Conservation (phyloP, 2,113 vertebrate genomes). For the Sorex fumeus region DNA sequence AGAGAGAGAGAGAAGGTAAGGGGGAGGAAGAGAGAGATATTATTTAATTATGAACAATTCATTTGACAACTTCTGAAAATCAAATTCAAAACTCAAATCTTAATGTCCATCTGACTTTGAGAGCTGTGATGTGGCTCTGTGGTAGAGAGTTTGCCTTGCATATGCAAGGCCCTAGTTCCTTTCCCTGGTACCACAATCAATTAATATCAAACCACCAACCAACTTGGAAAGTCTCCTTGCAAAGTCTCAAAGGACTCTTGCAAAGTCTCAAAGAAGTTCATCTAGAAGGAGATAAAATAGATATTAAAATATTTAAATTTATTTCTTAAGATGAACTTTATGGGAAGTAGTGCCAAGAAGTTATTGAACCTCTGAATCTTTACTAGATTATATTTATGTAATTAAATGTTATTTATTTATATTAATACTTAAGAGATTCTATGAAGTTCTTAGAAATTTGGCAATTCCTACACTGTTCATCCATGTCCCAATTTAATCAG, state of each 20-base stretch:
- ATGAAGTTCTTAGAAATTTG: conserved; percentile 24
- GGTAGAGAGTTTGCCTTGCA: no score
- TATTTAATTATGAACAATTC: neutral
- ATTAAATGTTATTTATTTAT: neutral
- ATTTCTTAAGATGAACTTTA: neutral
- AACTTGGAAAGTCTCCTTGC: neutral
- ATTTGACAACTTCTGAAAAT: conserved; percentile 4
- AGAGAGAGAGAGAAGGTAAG: neutral
- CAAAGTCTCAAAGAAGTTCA: conserved; percentile 20
- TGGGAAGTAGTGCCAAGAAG: neutral
- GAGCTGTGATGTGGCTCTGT: no score
- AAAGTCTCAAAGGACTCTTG: neutral
- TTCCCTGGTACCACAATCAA: no score
- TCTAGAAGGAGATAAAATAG: neutral
- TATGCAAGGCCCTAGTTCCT: no score
- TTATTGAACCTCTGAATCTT: neutral
- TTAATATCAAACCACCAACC: no score
- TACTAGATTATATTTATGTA: neutral
- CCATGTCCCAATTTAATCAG: neutral
- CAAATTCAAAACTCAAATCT: conserved; percentile 42
- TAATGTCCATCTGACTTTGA: conserved; percentile 20
- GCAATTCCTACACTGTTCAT: neutral
- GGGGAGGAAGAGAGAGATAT: neutral
- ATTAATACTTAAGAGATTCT: neutral
- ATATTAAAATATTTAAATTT: neutral